Percentiles rank a stretch among this genome's conserved stretches.
These are phyloP conservation scores for Collichthys lucidus DNA, from an alignment of 2,113 vertebrate species.

Conservation along the genomic window DNA sequence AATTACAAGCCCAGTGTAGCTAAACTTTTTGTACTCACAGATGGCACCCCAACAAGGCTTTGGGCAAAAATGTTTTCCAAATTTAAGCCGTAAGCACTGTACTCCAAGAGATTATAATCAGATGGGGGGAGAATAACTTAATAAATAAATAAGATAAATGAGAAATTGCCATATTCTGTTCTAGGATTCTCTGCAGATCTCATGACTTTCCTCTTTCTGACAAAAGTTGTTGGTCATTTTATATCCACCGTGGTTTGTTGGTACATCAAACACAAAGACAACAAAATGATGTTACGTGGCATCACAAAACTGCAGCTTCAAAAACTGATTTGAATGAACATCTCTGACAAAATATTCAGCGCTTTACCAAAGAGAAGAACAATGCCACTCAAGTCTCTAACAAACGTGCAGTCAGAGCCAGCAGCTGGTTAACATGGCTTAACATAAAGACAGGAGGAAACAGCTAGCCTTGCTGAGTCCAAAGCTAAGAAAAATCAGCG, in stretches of 20 bases:
- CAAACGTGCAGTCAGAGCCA: background rate
- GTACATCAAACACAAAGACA: background rate
- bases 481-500: background rate
- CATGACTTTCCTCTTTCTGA: slow-evolving; percentile 39
- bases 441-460: background rate
- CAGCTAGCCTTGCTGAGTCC: background rate
- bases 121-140: slow-evolving; percentile 7
- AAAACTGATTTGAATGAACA: background rate
- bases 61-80: slow-evolving; percentile 12
- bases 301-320: background rate
- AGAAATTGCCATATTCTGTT: slow-evolving; percentile 34
- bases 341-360: background rate
- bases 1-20: background rate
- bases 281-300: background rate
- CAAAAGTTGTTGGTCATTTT: background rate
- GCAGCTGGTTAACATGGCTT: background rate
- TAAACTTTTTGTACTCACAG: background rate
- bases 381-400: background rate
- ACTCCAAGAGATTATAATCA: slow-evolving; percentile 37
- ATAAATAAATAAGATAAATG: slow-evolving; percentile 20
- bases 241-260: background rate
- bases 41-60: background rate
- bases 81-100: background rate
- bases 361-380: background rate
- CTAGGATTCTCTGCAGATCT: slow-evolving; percentile 26